Conservation (phyloP, 2,113 vertebrate species). For the Mirounga angustirostris region DNA sequence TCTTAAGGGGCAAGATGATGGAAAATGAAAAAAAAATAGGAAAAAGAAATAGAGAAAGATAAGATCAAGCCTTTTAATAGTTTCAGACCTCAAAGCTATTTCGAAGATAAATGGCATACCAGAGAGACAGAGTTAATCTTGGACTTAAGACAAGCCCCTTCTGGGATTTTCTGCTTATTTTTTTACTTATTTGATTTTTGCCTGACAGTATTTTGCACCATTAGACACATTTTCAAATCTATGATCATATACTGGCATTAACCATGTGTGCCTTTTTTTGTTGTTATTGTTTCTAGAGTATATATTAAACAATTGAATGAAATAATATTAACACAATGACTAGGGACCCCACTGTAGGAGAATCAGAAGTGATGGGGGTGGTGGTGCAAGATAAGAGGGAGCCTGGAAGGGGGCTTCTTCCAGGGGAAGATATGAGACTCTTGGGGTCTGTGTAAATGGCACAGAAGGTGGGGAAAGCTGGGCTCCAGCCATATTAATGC, state of each 20-base stretch:
- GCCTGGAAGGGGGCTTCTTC: background rate
- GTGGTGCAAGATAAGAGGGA: background rate
- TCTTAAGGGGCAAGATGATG: slow-evolving; percentile 72
- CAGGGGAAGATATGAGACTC: background rate
- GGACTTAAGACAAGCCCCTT: slow-evolving; percentile 80
- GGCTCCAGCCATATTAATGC: background rate
- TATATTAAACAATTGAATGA: background rate
- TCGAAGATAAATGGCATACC: slow-evolving; percentile 82
- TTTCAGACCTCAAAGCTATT: slow-evolving; percentile 83
- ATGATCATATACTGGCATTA: background rate
- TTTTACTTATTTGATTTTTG: slow-evolving; percentile 67
- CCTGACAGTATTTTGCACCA: slow-evolving; percentile 63
- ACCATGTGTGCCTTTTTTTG: background rate
- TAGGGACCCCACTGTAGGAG: background rate
- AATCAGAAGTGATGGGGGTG: background rate
- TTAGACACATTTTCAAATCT: slow-evolving; percentile 59
- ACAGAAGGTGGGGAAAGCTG: background rate
- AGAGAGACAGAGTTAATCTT: slow-evolving; percentile 83
- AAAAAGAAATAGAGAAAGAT: slow-evolving; percentile 71
- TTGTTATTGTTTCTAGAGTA: background rate
- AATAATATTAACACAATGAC: background rate
- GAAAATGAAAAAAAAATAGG: slow-evolving; percentile 71
- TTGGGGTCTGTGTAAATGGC: background rate
- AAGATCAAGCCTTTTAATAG: slow-evolving; percentile 81
- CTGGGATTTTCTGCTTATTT: background rate